Evolutionary conservation across 2,797 vertebrate genomes (phyloP), one percentile per base, ranked within the genome.

Genomic region (Ptychadena robeensis): DNA sequence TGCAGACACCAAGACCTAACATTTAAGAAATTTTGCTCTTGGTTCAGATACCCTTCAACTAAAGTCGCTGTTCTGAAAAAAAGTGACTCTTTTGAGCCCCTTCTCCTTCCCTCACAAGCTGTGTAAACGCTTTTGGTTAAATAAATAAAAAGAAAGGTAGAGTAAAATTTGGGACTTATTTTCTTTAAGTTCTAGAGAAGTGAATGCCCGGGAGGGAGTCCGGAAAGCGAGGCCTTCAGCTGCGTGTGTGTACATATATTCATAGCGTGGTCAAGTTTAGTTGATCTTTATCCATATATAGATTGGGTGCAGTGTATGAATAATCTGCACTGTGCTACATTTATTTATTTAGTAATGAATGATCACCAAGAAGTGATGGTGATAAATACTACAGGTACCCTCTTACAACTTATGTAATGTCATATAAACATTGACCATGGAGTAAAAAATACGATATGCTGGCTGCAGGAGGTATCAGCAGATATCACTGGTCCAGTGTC

Each of bases 61-160:
- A n/a, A n/a, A 48, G 77, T 80, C 71, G 35, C 34, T 27, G 18
- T 44, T 57, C 59, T 63, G 18, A 80, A 80, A 59, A 79, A 73
- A 22, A 28, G 25, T 40, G 30, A 69, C 35, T 8, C 10, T 27
- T 12, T 35, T 25, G 15, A 31, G 57, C 28, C 59, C 37, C 70
- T 57, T 22, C 27, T 70, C 31, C 28, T 59, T 68, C 72, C 25
- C 80, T 74, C 72, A 57, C 80, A 82, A 82, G 71, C 80, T 82
- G 80, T 82, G 72, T 82, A 75, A 82, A 82, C 80, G 53, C 27
- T 40, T 74, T 61, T 32, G 6, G 72, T 82, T 82, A 82, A 82
- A 61, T 74, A 82, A 82, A 82, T 82, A 75, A 5, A 37, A 35
- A 37, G 80, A 82, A n/a, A 66, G 32, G 53, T 57, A 80, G 57